Base-by-base conservation (phyloP, 2,797 vertebrate genomes). In the Dipus sagitta region DNA sequence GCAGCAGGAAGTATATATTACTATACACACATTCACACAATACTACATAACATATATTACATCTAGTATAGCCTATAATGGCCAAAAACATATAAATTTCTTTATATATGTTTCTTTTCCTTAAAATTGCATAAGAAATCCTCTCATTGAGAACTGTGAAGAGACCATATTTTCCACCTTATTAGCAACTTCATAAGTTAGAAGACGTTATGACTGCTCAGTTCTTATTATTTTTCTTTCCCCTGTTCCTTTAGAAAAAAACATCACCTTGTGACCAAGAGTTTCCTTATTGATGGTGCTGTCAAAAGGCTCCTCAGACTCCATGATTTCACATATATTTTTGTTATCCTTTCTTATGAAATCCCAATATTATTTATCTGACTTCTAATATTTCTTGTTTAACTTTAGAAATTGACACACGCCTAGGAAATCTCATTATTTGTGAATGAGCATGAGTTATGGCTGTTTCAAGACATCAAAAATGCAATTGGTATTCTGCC, bases 311-410 rank as follows among this genome's bases (percentile, higher is more conserved):
- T 91, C 72, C 88, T 42, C 74, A 52, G 74, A 42, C 24, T 38
- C 54, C 75, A 26, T 32, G 26, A 62, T 88, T 86, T 92, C 64
- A 34, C 3, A 20, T 54, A 10, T 65, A 74, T 81, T 94, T 83
- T 83, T 60, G 60, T 17, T 65, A 34, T 62, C 34, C 72, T 20
- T 64, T 32, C 23, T 71, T 60, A 67, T 68, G 68, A 28, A 89
- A 88, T 86, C 2, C 38, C 24, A 78, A 20, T 26, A 74, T 42
- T 86, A 82, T 64, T 91, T 20, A 91, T 47, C 23, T 76, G 74
- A 62, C 12, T 93, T 91, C 38, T 65, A 82, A 47, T 60, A 94
- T 80, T 86, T 91, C 47, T 70, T 93, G 38, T 94, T 93, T 91
- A 72, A 1, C 38, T 91, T 91, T 38, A 68, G 91, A 94, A 80